Evolutionary conservation across 1,140 invertebrate genomes (phyloP).

Genomic region (Marisa cornuarietis): DNA sequence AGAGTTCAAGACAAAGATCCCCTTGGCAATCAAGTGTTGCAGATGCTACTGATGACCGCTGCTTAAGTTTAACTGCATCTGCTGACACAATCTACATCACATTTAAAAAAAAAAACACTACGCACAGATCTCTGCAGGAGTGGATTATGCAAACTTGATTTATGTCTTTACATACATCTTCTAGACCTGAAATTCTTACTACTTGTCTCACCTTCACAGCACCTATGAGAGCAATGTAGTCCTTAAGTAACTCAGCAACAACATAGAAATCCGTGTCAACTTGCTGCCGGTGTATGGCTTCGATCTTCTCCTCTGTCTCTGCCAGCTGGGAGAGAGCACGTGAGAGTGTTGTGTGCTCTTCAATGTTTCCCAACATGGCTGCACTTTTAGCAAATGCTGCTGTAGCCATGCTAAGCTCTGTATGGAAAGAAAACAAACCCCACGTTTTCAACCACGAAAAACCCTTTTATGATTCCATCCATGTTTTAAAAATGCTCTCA

Average conservation of each 20-base stretch:
- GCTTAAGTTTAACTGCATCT: too few relatives aligned
- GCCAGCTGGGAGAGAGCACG: slow-evolving; percentile 91
- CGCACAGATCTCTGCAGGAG: too few relatives aligned
- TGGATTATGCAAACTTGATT: too few relatives aligned
- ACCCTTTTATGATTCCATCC: neutral
- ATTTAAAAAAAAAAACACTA: too few relatives aligned
- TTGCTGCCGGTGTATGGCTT: slow-evolving; percentile 88
- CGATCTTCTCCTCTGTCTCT: slow-evolving; percentile 91
- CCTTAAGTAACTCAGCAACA: slow-evolving; percentile 91
- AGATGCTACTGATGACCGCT: too few relatives aligned
- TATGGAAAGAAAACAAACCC: slow-evolving; percentile 17
- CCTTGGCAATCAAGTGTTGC: too few relatives aligned
- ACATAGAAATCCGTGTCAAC: slow-evolving; percentile 95
- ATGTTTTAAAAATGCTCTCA: too few relatives aligned
- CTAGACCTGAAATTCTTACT: too few relatives aligned
- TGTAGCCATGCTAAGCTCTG: slow-evolving; percentile 82
- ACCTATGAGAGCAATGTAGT: slow-evolving; percentile 92
- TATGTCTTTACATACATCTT: too few relatives aligned
- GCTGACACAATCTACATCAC: too few relatives aligned
- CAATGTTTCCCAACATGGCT: slow-evolving; percentile 91
- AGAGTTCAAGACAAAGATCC: too few relatives aligned
- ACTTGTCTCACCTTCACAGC: slow-evolving; percentile 80
- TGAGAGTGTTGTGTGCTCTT: slow-evolving; percentile 93
- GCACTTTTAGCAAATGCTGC: slow-evolving; percentile 86
- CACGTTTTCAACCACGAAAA: neutral